Evolutionary conservation across 2,888 invertebrate genomes (phyloP), one percentile per base, ranked within the genome.

Genomic region (Neoascia interrupta): DNA sequence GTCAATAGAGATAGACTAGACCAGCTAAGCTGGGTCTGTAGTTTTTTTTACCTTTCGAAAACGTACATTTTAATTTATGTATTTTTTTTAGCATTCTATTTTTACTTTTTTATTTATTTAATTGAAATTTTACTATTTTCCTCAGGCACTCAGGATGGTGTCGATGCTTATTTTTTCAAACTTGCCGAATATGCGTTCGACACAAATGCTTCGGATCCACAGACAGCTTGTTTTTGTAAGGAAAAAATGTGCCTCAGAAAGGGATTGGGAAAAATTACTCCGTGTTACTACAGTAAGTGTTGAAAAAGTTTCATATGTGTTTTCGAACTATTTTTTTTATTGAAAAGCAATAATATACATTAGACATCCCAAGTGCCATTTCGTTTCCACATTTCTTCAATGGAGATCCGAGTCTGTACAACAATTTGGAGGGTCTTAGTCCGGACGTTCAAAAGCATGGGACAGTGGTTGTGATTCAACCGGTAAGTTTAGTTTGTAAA

Each of bases 351-450:
- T n/a, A n/a, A n/a, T n/a, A n/a, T n/a, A n/a, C n/a, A n/a, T n/a
- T 82, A 93, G 93, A 91, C 86, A 92, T 94, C 63, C 95, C 95
- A 0, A 90, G 94, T n/a, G 91, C 92, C n/a, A 87, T 94, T 28
- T 94, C 94, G 0, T 92, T 91, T 85, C 93, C 93, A 0, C 94
- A 94, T 84, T 95, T 94, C 84, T 91, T 91, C 82, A 91, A 93
- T 81, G 91, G 91, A 0, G 93, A 93, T 85, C 91, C 91, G 0
- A 87, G 86, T 34, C 86, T 93, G 5, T 81, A 91, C 18, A 89
- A 91, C 0, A 90, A 90, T 0, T 89, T 94, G 0, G 90, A 91
- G 3, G 94, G 94, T 6, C 84, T 94, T 49, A 87, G 88, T 0
- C 95, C 96, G 0, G 89, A 92, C 49, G 87, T 87, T 31, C 87